Evolutionary conservation across 2,888 invertebrate genomes (phyloP).

Genomic region (Erebia aethiops): DNA sequence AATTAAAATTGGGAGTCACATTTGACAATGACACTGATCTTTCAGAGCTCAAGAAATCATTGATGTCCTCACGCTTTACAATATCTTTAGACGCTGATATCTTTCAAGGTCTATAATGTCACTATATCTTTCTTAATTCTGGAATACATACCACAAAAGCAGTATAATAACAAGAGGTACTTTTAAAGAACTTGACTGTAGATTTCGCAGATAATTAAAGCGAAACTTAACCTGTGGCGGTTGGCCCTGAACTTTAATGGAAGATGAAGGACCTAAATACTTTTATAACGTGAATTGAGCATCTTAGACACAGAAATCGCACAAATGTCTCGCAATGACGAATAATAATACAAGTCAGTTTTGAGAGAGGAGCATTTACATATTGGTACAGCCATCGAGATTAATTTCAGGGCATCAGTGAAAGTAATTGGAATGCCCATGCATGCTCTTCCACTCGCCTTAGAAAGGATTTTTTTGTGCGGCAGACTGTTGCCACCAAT

Average conservation of each 20-base stretch:
- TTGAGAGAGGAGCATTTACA: constrained; percentile 2
- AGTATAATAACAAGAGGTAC: no score
- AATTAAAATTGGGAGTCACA: not conserved
- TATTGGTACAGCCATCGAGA: not conserved
- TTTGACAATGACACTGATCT: no score
- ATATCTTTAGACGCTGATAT: no score
- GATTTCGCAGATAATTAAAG: not conserved
- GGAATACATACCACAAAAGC: no score
- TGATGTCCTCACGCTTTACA: no score
- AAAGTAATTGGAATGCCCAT: no score
- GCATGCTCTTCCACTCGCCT: no score
- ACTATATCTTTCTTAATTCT: no score
- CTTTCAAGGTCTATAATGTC: no score
- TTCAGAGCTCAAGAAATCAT: no score
- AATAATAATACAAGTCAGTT: constrained; percentile 2
- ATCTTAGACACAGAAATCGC: constrained; percentile 17
- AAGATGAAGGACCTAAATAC: not conserved
- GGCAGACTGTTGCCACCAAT: no score
- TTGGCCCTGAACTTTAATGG: not conserved
- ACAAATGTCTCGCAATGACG: constrained; percentile 10
- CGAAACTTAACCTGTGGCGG: not conserved
- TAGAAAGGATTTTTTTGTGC: no score
- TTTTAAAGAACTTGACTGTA: not conserved
- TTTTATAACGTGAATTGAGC: not conserved
- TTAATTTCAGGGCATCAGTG: not conserved